Conservation (phyloP, 2,113 vertebrate genomes). For the Euleptes europaea region DNA sequence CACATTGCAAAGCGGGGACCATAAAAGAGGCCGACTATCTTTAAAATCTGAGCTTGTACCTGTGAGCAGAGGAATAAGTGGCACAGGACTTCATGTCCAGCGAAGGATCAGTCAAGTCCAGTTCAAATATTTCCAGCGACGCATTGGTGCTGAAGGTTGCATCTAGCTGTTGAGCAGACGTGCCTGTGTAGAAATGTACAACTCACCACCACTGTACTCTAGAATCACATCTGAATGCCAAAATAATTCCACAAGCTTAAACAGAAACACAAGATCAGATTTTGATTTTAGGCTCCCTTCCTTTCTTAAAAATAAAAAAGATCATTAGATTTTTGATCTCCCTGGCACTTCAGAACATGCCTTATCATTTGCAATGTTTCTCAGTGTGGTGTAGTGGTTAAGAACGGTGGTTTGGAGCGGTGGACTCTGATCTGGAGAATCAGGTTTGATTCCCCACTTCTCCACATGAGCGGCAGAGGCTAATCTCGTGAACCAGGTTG, state of each 20-base stretch:
- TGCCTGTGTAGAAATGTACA: constrained; percentile 75
- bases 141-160: constrained; percentile 96
- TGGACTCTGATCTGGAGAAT: too few species aligned
- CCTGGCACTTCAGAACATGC: not conserved
- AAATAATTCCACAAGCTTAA: not conserved
- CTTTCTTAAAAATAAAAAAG: not conserved
- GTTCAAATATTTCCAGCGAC: constrained; percentile 92
- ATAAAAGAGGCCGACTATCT: not conserved
- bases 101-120: constrained; percentile 88
- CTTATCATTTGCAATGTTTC: not conserved
- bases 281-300: not conserved
- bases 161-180: constrained; percentile 96
- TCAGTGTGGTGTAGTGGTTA: too few species aligned
- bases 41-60: constrained; percentile 69
- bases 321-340: not conserved
- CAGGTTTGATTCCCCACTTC: too few species aligned
- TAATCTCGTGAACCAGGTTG: too few species aligned
- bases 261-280: not conserved
- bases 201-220: not conserved
- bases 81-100: constrained; percentile 94
- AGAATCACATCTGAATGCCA: not conserved
- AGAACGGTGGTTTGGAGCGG: too few species aligned
- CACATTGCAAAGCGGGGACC: fast-evolving
- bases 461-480: too few species aligned
- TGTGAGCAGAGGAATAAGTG: constrained; percentile 86